phyloP scores from a whole-genome alignment of 2,888 invertebrate species.

The Patella depressa region DNA sequence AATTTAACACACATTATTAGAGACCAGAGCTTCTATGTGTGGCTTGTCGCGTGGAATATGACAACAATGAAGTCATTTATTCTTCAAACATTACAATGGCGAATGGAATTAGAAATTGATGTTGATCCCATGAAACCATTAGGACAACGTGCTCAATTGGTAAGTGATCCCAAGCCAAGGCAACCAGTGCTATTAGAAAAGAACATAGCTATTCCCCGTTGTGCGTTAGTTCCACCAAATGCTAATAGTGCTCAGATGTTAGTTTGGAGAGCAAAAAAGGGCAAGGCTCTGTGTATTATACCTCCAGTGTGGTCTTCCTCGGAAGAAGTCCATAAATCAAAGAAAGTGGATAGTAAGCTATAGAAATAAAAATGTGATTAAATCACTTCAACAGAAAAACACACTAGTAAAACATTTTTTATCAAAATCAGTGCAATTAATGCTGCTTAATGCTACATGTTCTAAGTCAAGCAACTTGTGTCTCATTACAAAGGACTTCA shows the following conservation, averaged over 20 bases:
- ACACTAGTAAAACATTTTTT: too few relatives aligned
- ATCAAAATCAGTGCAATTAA: too few relatives aligned
- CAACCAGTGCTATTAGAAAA: constrained; percentile 61
- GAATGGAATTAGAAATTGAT: constrained; percentile 62
- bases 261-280: constrained; percentile 66
- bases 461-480: too few relatives aligned
- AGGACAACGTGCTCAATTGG: constrained; percentile 63
- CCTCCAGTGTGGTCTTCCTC: constrained; percentile 62
- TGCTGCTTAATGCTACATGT: too few relatives aligned
- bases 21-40: constrained; percentile 70
- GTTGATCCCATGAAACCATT: constrained; percentile 64
- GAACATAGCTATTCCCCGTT: constrained; percentile 62
- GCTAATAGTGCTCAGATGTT: constrained; percentile 70
- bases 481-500: too few relatives aligned
- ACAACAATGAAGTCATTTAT: constrained; percentile 64
- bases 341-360: neutral
- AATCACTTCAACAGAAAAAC: too few relatives aligned
- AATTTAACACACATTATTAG: constrained; percentile 68
- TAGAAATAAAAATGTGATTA: neutral
- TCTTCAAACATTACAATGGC: constrained; percentile 54
- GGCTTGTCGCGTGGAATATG: constrained; percentile 70
- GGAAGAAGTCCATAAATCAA: constrained; percentile 9
- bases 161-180: constrained; percentile 57
- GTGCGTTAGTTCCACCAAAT: constrained; percentile 67
- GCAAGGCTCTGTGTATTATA: constrained; percentile 64